Evolutionary conservation across 2,113 vertebrate genomes (phyloP).

Genomic region (Percina caprodes): DNA sequence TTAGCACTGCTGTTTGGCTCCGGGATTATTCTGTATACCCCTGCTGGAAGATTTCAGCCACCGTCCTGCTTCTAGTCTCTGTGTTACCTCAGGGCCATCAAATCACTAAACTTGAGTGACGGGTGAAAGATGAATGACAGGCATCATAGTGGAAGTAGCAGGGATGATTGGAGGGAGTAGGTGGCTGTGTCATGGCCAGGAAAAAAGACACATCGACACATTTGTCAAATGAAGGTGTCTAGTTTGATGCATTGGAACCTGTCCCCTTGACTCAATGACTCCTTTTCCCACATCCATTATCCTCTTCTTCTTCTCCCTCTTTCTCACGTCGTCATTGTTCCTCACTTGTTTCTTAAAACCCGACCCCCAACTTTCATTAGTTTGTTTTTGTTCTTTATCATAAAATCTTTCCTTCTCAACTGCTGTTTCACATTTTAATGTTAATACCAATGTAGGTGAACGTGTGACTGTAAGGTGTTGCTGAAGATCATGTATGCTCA

Average conservation of each 20-base stretch:
- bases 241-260: conserved; percentile 35
- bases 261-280: conserved; percentile 38
- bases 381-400: neutral
- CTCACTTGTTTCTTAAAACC: neutral
- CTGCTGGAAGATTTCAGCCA: neutral
- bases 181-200: conserved; percentile 48
- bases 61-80: neutral
- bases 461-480: neutral
- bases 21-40: neutral
- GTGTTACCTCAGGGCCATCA: conserved; percentile 36
- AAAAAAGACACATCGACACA: conserved; percentile 37
- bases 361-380: too few species aligned
- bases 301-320: neutral
- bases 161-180: conserved; percentile 52
- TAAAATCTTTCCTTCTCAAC: neutral
- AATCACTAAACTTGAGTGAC: conserved; percentile 44
- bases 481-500: neutral
- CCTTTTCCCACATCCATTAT: conserved; percentile 5
- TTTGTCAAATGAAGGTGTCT: conserved; percentile 37
- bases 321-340: neutral
- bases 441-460: fast-evolving
- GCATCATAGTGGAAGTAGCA: conserved; percentile 45
- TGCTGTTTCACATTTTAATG: neutral
- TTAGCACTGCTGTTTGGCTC: conserved; percentile 6
- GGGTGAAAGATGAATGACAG: conserved; percentile 53